Evolutionary conservation across 2,113 vertebrate genomes (phyloP), one percentile per base, ranked within the genome.

Genomic region (Piaya cayana): DNA sequence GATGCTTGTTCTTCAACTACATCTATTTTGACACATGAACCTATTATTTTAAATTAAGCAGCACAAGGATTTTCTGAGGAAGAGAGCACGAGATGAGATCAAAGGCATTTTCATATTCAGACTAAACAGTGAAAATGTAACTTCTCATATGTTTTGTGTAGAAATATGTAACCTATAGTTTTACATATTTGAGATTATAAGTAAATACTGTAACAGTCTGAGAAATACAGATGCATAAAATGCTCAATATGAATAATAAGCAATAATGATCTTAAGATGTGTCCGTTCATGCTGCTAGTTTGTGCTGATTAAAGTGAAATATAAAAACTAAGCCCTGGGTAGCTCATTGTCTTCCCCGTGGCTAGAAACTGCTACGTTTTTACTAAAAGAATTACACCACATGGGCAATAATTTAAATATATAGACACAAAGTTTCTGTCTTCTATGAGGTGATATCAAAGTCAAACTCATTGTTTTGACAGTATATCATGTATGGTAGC

Each of bases 391-490:
- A 63, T 30, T 59, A 65, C 49, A 19, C 10, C 55, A 87, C 47
- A 15, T 65, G 50, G 37, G n/a, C 62, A 84, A 64, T 58, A 79
- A 90, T 74, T 76, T 90, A 79, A 92, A 88, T 68, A 75, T 43
- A 92, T 36, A 25, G 4, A 29, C 50, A 85, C 34, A 68, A 82
- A 86, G 17, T 94, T 83, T 86, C 71, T 90, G 59, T 77, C 72
- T 77, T 84, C 69, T 93, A 8, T 84, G 42, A 96, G 58, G 75
- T 82, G 30, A 86, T 65, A 75, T 37, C 60, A 96, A 95, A 92
- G 82, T 88, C 88, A 90, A 95, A 96, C 14, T n/a, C 55, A 77
- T 77, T 7, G 19, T 89, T 82, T 91, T 93, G 83, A 84, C 78
- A 68, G 13, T 91, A 80, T 47, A 70, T 94, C 74, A 85, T 88